These are phyloP conservation scores for Leucoraja erinaceus DNA, from an alignment of 2,113 vertebrate species.

Conservation along the genomic window DNA sequence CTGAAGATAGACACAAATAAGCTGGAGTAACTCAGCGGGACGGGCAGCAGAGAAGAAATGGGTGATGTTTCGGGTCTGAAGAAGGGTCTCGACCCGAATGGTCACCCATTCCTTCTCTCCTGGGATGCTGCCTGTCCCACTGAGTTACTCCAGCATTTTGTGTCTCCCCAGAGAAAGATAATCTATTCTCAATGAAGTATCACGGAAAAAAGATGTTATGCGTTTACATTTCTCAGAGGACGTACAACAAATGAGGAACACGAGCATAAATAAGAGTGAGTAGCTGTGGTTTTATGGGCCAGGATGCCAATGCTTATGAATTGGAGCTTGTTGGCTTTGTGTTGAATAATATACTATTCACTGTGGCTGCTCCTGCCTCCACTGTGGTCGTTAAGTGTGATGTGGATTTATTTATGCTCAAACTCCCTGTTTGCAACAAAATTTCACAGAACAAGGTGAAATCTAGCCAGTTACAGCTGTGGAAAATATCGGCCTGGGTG, in stretches of 20 bases:
- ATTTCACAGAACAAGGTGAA: not conserved
- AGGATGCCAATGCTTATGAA: not conserved
- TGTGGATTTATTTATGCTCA: slow-evolving; percentile 3
- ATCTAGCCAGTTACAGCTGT: slow-evolving; percentile 17
- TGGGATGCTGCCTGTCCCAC: too few relatives aligned
- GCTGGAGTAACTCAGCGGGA: too few relatives aligned
- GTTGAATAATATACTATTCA: not conserved
- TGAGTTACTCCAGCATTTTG: too few relatives aligned
- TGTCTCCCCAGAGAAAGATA: too few relatives aligned
- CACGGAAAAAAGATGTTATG: too few relatives aligned
- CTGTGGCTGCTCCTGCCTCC: not conserved
- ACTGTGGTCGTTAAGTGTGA: slow-evolving; percentile 13
- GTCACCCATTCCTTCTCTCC: too few relatives aligned
- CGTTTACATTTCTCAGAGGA: too few relatives aligned
- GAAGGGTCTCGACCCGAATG: too few relatives aligned
- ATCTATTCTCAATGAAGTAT: too few relatives aligned
- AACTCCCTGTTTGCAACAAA: not conserved
- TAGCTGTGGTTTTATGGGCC: not conserved
- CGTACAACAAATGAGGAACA: not conserved
- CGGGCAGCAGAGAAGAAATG: too few relatives aligned
- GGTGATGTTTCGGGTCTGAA: too few relatives aligned
- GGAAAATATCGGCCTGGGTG: not conserved
- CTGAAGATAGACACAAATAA: too few relatives aligned
- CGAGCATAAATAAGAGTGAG: not conserved
- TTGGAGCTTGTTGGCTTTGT: not conserved